Conservation (phyloP, 2,888 invertebrate species). For the Spialia ferax region DNA sequence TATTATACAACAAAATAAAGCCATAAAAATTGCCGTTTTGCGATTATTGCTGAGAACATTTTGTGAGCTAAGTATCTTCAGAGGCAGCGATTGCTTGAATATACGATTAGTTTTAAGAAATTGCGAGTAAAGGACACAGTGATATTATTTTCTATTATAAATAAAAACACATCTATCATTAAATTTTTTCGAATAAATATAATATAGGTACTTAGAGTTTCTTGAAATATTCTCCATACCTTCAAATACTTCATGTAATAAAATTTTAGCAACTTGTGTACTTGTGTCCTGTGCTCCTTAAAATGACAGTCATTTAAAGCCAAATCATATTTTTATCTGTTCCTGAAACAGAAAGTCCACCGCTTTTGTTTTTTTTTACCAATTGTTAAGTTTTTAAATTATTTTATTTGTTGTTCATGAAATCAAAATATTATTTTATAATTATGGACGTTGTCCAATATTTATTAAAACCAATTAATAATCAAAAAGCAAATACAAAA, state of each 20-base stretch:
- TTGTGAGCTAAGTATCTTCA: too few species aligned
- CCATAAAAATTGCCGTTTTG: neutral
- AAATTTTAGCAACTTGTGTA: neutral
- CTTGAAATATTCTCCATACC: too few species aligned
- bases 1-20: neutral
- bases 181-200: too few species aligned
- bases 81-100: too few species aligned
- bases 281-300: slow-evolving; percentile 1
- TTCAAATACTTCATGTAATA: neutral
- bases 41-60: neutral
- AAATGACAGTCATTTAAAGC: neutral
- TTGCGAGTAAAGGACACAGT: too few species aligned
- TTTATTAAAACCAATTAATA: neutral
- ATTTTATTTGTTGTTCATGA: slow-evolving; percentile 26
- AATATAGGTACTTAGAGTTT: too few species aligned
- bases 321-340: slow-evolving; percentile 25
- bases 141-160: too few species aligned
- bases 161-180: too few species aligned
- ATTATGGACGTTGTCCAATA: slow-evolving; percentile 11
- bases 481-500: slow-evolving; percentile 10
- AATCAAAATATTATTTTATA: slow-evolving; percentile 3
- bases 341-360: slow-evolving; percentile 36
- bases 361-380: slow-evolving; percentile 34
- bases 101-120: too few species aligned
- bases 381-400: slow-evolving; percentile 39